Base-by-base conservation (phyloP, 2,113 vertebrate species). In the Channa maculata region DNA sequence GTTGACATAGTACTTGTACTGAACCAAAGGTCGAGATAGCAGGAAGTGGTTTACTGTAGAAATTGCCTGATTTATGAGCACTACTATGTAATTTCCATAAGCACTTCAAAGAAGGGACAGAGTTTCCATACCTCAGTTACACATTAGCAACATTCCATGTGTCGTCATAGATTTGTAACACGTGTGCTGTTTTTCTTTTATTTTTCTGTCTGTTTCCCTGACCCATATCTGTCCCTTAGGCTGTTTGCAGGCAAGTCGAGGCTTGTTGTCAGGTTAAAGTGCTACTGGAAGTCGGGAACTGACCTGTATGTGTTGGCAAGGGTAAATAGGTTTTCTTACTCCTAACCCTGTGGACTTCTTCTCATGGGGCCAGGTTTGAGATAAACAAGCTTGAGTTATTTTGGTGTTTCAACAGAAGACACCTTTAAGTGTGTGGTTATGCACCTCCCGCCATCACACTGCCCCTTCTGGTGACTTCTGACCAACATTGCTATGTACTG, bases 1-100 rank as follows among this genome's bases (percentile, higher is more conserved):
- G 72, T 82, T 84, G 69, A 84, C 75, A 60, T 38, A 43, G 52
- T 57, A 54, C 8, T 14, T 11, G 58, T 52, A n/a, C 2, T 51
- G 12, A 61, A 34, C 15, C 10, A 46, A 33, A 59, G 15, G 10
- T 41, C 41, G 49, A 66, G 55, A 51, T 46, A 36, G 54, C 63
- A 72, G 75, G 71, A 76, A 77, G 60, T 41, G 3, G 53, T 65
- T 39, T 43, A 1, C 34, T 51, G 9, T 41, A 4, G 12, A 3
- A 8, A 2, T 65, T 4, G 8, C 57, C 15, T 57, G 71, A 67
- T 73, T 60, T 39, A 61, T 50, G 33, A n/a, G 12, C 9, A 3
- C 52, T 9, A 15, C 14, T 11, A 52, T 43, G 44, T 24, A 48
- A 44, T 84, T 79, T 55, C 77, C 37, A 5, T n/a, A 13, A 11